These are phyloP conservation scores for Dunckerocampus dactyliophorus DNA, from an alignment of 2,113 vertebrate species.

Conservation along the genomic window DNA sequence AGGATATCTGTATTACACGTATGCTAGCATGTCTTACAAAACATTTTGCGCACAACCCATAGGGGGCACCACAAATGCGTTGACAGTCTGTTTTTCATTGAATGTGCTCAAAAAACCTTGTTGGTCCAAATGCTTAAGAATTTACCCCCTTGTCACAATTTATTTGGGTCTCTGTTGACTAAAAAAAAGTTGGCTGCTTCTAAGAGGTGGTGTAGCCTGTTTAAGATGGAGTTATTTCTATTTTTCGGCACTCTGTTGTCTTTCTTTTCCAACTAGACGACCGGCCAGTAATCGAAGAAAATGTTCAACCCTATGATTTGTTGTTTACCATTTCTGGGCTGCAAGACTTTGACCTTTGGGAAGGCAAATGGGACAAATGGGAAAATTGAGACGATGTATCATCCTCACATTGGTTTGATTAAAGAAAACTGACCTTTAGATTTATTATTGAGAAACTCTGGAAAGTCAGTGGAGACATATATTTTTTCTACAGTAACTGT, in stretches of 20 bases:
- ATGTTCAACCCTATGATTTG: not conserved
- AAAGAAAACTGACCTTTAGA: constrained; percentile 13
- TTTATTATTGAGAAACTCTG: not conserved
- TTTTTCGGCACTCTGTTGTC: too few species aligned
- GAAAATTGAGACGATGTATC: constrained; percentile 9
- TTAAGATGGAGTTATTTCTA: not conserved
- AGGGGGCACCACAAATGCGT: too few species aligned
- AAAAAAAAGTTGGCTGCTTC: too few species aligned
- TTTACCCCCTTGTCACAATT: too few species aligned
- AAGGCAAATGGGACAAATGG: not conserved
- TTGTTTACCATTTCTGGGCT: constrained; percentile 9
- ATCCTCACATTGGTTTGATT: constrained; percentile 9
- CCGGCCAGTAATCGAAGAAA: constrained; percentile 4
- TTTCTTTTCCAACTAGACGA: not conserved
- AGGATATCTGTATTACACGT: too few species aligned
- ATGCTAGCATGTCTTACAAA: too few species aligned
- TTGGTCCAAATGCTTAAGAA: too few species aligned
- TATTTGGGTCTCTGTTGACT: too few species aligned
- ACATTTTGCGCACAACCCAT: too few species aligned
- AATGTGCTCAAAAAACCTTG: too few species aligned
- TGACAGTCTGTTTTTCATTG: too few species aligned
- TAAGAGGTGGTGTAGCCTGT: not conserved
- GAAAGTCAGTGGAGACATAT: not conserved
- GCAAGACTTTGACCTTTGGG: constrained; percentile 8
- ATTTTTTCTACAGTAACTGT: constrained; percentile 8